These are phyloP conservation scores for Magallana ariakensis DNA, from an alignment of 1,140 invertebrate genomes.

Conservation along the genomic window DNA sequence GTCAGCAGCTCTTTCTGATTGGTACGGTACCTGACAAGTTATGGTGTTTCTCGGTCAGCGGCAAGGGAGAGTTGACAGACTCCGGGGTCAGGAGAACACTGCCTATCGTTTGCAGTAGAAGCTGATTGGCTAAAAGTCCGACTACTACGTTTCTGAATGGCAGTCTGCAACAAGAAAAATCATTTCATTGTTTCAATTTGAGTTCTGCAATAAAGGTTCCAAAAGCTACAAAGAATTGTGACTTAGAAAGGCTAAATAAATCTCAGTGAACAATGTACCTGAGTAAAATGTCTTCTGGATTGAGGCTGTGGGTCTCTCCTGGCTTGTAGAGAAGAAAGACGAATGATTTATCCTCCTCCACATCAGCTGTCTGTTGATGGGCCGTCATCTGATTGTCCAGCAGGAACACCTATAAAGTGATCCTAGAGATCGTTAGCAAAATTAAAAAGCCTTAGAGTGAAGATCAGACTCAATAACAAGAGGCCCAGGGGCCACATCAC, in stretches of 20 bases:
- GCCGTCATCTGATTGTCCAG: conserved; percentile 83
- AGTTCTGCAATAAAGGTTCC: neutral
- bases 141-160: conserved; percentile 92
- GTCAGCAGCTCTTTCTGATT: too few species aligned
- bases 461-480: too few species aligned
- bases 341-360: conserved; percentile 85
- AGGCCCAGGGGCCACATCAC: too few species aligned
- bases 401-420: conserved; percentile 84
- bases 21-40: neutral
- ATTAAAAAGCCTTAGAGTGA: too few species aligned
- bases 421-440: neutral
- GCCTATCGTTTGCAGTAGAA: conserved; percentile 93
- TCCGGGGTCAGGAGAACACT: conserved; percentile 87
- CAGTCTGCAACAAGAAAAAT: conserved; percentile 84
- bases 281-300: conserved; percentile 86
- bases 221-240: neutral
- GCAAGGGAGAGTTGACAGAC: neutral
- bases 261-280: neutral
- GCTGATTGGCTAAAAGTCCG: conserved; percentile 93
- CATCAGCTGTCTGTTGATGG: conserved; percentile 59
- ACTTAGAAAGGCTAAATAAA: neutral
- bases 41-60: neutral
- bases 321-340: conserved; percentile 93
- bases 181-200: neutral
- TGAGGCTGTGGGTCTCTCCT: conserved; percentile 84